Evolutionary conservation across 2,797 vertebrate genomes (phyloP).

Genomic region (Atherinosoma microstoma): DNA sequence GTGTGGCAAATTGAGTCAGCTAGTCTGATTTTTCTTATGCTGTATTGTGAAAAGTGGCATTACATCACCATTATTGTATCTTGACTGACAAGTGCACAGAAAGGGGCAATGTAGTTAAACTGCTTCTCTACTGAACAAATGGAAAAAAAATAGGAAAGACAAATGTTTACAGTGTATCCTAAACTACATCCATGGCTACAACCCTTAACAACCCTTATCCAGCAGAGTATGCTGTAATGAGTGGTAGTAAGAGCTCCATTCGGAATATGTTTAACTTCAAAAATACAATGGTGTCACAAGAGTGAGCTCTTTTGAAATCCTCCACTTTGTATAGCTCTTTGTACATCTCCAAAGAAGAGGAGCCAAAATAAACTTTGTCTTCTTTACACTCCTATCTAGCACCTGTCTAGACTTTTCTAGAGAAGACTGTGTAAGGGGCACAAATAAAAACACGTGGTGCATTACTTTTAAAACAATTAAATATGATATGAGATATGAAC

Average conservation of each 20-base stretch:
- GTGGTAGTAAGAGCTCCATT: neutral
- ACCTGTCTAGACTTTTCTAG: constrained; percentile 1
- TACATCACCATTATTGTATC: too few relatives aligned
- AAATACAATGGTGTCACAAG: neutral
- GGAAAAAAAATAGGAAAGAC: too few relatives aligned
- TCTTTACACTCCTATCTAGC: constrained; percentile 33
- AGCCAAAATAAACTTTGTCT: constrained; percentile 11
- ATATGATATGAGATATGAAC: constrained; percentile 15
- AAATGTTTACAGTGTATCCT: too few relatives aligned
- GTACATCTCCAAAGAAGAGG: neutral
- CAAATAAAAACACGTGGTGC: constrained; percentile 15
- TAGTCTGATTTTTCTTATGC: neutral
- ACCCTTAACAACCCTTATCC: too few relatives aligned
- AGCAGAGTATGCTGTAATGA: neutral
- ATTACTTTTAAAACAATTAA: constrained; percentile 11
- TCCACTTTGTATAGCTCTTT: neutral
- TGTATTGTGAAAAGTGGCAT: neutral
- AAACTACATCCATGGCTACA: too few relatives aligned
- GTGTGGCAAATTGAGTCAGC: neutral
- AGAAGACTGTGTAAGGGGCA: constrained; percentile 6
- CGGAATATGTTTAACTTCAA: neutral
- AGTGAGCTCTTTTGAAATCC: neutral
- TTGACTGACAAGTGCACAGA: too few relatives aligned
- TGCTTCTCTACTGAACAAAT: too few relatives aligned
- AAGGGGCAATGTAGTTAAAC: too few relatives aligned